Percentiles rank a stretch among this genome's conserved stretches.
These are phyloP conservation scores for Drosophila meridiana DNA, from an alignment of 2,888 invertebrate species.

Conservation along the genomic window DNA sequence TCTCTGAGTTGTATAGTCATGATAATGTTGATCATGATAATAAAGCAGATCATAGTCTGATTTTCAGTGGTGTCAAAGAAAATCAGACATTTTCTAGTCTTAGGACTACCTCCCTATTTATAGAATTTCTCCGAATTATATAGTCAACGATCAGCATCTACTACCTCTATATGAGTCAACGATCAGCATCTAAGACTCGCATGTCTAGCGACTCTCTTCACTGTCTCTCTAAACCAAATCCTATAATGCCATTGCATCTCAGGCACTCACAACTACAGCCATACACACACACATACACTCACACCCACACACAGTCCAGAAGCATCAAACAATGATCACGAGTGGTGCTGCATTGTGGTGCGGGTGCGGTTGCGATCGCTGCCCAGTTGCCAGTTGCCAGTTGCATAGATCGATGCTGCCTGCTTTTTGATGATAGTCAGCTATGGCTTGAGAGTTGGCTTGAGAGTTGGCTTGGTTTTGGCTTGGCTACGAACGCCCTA, in stretches of 20 bases:
- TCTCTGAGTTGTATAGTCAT: no score
- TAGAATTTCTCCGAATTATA: no score
- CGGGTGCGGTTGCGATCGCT: constrained; percentile 49
- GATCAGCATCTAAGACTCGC: not conserved
- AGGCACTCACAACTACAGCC: constrained; percentile 10
- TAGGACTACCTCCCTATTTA: no score
- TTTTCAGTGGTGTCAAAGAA: no score
- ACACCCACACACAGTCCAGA: constrained; percentile 47
- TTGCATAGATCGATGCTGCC: constrained; percentile 69
- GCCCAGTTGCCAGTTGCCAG: constrained; percentile 35
- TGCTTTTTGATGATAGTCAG: constrained; percentile 71
- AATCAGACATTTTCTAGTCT: no score
- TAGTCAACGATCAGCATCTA: no score
- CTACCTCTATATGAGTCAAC: no score
- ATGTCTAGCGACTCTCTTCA: constrained; percentile 7
- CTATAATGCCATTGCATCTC: constrained; percentile 19
- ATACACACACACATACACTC: constrained; percentile 20
- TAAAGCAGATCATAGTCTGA: no score
- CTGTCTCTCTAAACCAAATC: constrained; percentile 25
- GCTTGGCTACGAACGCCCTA: constrained; percentile 50
- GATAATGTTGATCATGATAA: no score
- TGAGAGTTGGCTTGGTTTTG: constrained; percentile 38
- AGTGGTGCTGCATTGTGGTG: constrained; percentile 45
- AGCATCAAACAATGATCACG: constrained; percentile 64
- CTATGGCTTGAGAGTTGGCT: constrained; percentile 27